phyloP scores from a whole-genome alignment of 2,113 vertebrate genomes.

The Dipodomys merriami region DNA sequence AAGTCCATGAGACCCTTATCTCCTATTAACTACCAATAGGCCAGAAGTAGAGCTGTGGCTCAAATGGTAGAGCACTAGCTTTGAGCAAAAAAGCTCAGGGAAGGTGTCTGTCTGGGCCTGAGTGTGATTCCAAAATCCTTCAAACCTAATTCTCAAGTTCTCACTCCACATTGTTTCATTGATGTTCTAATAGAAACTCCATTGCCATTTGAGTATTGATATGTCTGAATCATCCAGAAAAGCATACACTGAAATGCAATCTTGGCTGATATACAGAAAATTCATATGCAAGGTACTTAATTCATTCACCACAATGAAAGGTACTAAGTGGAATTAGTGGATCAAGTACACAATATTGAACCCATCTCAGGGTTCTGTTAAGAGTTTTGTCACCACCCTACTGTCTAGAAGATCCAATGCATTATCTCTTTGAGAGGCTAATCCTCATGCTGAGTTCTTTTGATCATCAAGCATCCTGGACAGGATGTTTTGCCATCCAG shows the following conservation, averaged over 20 bases:
- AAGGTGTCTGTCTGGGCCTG: no score
- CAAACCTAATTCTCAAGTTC: not conserved
- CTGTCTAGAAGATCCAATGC: not conserved
- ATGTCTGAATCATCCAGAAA: not conserved
- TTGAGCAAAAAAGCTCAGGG: no score
- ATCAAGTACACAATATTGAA: not conserved
- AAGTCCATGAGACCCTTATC: no score
- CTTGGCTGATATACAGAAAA: conserved; percentile 9
- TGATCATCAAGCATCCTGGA: conserved; percentile 65
- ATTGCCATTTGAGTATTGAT: not conserved
- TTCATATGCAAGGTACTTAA: not conserved
- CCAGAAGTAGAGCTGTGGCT: no score
- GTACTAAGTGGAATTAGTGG: conserved; percentile 13
- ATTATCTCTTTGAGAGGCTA: conserved; percentile 63
- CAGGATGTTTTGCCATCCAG: conserved; percentile 72
- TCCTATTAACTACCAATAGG: no score
- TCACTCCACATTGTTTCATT: not conserved
- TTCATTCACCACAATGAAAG: conserved; percentile 29
- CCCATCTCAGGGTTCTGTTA: not conserved
- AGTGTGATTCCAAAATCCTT: not conserved
- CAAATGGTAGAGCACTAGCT: no score
- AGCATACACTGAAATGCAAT: not conserved
- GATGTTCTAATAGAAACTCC: not conserved
- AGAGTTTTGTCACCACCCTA: not conserved
- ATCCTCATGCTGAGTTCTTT: conserved; percentile 66